Conservation (phyloP, 2,797 vertebrate species). For the Dendrocincla tyrannina region DNA sequence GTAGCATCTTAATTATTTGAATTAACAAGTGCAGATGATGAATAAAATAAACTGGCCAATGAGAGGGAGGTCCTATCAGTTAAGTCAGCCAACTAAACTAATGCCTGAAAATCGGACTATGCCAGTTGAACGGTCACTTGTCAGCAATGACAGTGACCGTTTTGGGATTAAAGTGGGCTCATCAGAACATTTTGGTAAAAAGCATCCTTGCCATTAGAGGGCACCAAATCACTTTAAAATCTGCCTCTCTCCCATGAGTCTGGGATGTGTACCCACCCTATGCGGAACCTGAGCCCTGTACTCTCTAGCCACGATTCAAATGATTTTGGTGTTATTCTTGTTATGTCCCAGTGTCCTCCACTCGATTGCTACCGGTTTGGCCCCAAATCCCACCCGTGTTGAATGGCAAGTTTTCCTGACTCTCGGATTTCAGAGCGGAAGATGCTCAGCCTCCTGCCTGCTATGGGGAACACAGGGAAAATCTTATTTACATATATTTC, state of each 20-base stretch:
- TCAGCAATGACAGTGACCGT: rapidly evolving
- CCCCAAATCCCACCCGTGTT: not conserved
- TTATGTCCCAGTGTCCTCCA: not conserved
- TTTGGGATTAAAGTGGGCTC: not conserved
- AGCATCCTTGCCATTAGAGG: slow-evolving; percentile 56
- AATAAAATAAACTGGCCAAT: not conserved
- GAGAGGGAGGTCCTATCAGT: not conserved
- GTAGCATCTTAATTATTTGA: not conserved
- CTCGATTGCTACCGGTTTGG: not conserved
- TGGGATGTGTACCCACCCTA: not conserved
- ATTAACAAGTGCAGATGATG: not conserved
- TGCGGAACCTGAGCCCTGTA: not conserved
- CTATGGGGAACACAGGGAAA: not conserved
- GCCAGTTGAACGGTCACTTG: not conserved
- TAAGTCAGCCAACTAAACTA: not conserved
- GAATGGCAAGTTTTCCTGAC: not conserved
- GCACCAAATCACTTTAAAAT: slow-evolving; percentile 58
- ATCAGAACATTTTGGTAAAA: not conserved
- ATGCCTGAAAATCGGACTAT: not conserved
- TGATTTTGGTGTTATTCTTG: not conserved
- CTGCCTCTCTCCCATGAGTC: not conserved
- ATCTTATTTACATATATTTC: not conserved
- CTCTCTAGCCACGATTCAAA: not conserved
- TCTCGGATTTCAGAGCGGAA: not conserved
- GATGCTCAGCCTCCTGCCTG: not conserved